Conservation (phyloP, 2,888 invertebrate genomes). For the Eucera pruinosa region DNA sequence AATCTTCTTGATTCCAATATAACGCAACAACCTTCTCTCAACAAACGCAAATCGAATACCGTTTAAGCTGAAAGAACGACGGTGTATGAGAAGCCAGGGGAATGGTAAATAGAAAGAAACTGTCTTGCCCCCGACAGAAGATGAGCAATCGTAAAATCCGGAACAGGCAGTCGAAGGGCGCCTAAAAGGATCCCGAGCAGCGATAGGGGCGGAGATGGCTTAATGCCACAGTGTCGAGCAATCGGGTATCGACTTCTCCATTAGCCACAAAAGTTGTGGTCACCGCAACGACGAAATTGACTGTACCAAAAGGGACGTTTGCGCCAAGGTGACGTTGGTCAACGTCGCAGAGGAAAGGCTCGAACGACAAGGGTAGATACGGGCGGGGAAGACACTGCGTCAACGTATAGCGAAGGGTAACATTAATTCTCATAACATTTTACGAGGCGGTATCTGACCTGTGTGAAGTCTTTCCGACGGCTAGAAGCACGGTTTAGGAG, state of each 20-base stretch:
- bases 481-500: conserved; percentile 82
- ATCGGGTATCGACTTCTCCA: conserved; percentile 83
- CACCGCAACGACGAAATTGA: conserved; percentile 81
- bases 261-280: conserved; percentile 82
- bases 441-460: conserved; percentile 84
- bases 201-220: conserved; percentile 66
- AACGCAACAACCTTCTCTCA: too few relatives aligned
- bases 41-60: background rate
- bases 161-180: conserved; percentile 42
- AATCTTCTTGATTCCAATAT: too few relatives aligned
- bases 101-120: conserved; percentile 23
- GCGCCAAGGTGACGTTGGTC: conserved; percentile 57
- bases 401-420: conserved; percentile 70
- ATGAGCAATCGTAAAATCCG: conserved; percentile 56
- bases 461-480: conserved; percentile 82
- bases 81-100: background rate
- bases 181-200: conserved; percentile 47
- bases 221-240: conserved; percentile 71
- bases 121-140: conserved; percentile 4
- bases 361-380: conserved; percentile 55
- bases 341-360: conserved; percentile 48
- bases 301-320: conserved; percentile 72
- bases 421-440: conserved; percentile 85
- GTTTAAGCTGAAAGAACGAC: background rate
- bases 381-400: conserved; percentile 46